These are phyloP conservation scores for Pseudomyrmex dendroicus DNA, from an alignment of 1,140 invertebrate species.

Conservation along the genomic window DNA sequence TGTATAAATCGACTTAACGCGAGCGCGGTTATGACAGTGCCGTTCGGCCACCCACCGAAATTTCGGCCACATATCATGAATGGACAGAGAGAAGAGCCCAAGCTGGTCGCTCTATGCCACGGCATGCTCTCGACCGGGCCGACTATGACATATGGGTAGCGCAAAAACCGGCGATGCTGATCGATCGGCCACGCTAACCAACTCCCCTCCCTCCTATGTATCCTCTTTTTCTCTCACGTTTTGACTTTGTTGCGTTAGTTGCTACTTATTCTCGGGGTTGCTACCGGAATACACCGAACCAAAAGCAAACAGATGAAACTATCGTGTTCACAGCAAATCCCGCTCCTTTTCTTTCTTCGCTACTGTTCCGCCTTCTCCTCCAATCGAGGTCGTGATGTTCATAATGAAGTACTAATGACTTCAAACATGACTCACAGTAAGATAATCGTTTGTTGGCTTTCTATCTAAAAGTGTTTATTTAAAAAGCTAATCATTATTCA, in stretches of 20 bases:
- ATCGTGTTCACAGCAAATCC: constrained; percentile 8
- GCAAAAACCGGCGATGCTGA: constrained; percentile 84
- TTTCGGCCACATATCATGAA: constrained; percentile 78
- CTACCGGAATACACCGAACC: constrained; percentile 35
- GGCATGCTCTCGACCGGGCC: constrained; percentile 78
- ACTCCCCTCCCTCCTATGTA: constrained; percentile 61
- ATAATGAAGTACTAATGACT: not conserved
- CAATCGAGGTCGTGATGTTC: not conserved
- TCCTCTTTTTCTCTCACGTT: constrained; percentile 65
- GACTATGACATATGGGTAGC: constrained; percentile 83
- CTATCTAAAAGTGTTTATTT: not conserved
- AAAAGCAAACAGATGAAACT: constrained; percentile 57
- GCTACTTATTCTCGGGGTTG: constrained; percentile 45
- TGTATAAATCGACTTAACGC: not conserved
- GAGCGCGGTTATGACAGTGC: constrained; percentile 16
- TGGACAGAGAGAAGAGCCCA: constrained; percentile 71
- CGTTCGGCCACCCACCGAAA: constrained; percentile 71
- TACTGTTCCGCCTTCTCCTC: not conserved
- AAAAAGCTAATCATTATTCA: not conserved
- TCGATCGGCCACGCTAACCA: constrained; percentile 83
- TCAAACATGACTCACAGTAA: constrained; percentile 22
- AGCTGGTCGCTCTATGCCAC: constrained; percentile 82
- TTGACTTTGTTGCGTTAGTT: constrained; percentile 9
- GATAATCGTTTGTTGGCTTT: not conserved
- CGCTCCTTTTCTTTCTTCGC: constrained; percentile 11